Base-by-base conservation (phyloP, 64 coral and sea anemone species). In the Stichodactyla mertensii region DNA sequence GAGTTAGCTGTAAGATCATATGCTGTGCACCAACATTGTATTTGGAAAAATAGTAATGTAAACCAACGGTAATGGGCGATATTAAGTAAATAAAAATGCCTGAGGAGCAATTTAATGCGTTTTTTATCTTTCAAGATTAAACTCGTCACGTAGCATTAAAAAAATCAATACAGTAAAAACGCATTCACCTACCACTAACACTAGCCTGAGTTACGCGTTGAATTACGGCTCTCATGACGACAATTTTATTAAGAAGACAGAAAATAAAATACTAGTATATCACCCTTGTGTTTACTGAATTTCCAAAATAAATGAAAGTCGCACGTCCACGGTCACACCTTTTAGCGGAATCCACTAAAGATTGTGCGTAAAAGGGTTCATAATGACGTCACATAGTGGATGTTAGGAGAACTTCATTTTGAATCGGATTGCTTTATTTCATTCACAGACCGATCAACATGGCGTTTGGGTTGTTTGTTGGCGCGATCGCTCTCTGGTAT, bases 381-480 rank as follows among this genome's bases (percentile, higher is more conserved):
- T 6, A 80, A 53, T 54, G 78, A 81, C 78, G 78, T 81, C 12
- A 54, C 6, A 2, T 20, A 14, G 4, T 81, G 6, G n/a, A 52
- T 2, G 51, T 81, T 81, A 12, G n/a, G 78, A 81, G 78, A 81
- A 81, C 16, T 52, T 81, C 16, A 20, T 54, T 19, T 52, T 36
- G 16, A 52, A 81, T 81, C 78, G 22, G n/a, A 7, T 0, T 79
- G 28, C 13, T 45, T 79, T 23, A 81, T 52, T 55, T 15, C 53
- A 81, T 81, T 81, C 78, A 81, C 14, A 55, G 53, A 81, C 78
- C 78, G 78, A 81, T 53, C 78, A 90, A 88, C 24, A 97, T 97
- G 94, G 94, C 94, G 88, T 97, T 97, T 52, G 94, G 94, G 1
- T 71, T 97, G 8, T 97, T 97, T 85, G 94, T 97, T 57, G 94